phyloP scores from a whole-genome alignment of 2,888 invertebrate genomes.

The Andrena marginata region DNA sequence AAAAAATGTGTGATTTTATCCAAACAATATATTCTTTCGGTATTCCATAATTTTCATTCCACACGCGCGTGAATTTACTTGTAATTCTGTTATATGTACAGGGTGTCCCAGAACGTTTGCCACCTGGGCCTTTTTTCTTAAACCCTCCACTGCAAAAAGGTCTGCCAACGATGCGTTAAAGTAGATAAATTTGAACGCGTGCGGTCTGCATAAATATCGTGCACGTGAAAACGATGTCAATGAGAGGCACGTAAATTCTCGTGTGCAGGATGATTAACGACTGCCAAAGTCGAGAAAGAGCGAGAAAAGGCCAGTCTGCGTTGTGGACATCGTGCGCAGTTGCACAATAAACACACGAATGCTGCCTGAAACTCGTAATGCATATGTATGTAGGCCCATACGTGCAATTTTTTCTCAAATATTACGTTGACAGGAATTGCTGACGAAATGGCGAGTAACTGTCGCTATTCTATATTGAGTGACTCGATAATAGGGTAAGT shows the following conservation, averaged over 20 bases:
- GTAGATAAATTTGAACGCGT: background rate
- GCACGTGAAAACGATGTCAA: conserved; percentile 26
- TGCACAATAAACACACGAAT: conserved; percentile 30
- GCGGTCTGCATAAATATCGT: conserved; percentile 18
- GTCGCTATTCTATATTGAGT: too few species aligned
- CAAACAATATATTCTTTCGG: too few species aligned
- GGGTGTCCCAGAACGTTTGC: too few species aligned
- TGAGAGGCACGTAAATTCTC: conserved; percentile 31
- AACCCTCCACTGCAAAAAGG: too few species aligned
- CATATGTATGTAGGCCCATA: background rate
- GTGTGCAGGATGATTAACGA: conserved; percentile 34
- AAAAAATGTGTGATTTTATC: too few species aligned
- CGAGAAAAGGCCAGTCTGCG: background rate
- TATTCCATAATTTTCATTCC: too few species aligned
- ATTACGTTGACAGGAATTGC: background rate
- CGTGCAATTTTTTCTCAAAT: conserved; percentile 3
- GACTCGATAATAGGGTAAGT: too few species aligned
- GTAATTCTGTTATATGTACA: too few species aligned
- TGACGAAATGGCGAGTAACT: too few species aligned
- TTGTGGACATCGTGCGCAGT: background rate
- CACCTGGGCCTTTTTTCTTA: too few species aligned
- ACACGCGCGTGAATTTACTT: too few species aligned
- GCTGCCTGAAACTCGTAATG: conserved; percentile 1
- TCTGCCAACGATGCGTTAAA: too few species aligned
- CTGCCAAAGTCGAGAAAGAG: conserved; percentile 9